A percentile compares a stretch with the other conserved stretches of the same genome.
phyloP scores from a whole-genome alignment of 2,113 vertebrate genomes.

The Sinocyclocheilus grahami region DNA sequence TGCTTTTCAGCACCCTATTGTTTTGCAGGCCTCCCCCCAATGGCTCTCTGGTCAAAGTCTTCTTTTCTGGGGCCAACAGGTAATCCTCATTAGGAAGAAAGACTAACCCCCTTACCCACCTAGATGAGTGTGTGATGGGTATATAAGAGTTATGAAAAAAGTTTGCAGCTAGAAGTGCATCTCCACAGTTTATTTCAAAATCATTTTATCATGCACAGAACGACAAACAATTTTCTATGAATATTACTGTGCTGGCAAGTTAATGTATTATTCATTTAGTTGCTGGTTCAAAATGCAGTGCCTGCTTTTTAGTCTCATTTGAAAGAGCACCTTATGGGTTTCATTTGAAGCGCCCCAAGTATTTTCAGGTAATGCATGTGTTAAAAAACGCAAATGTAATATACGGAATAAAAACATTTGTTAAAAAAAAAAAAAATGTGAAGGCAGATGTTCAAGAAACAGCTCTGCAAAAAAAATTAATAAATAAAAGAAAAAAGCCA shows the following conservation, averaged over 20 bases:
- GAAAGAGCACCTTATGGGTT: constrained; percentile 7
- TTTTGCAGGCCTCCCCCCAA: background rate
- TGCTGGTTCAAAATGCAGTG: constrained; percentile 18
- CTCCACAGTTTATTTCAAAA: background rate
- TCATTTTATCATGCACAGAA: constrained; percentile 4
- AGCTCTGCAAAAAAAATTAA: background rate
- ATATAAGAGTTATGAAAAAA: background rate
- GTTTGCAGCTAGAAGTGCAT: background rate
- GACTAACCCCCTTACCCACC: background rate
- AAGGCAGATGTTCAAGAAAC: background rate
- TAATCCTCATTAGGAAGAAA: constrained; percentile 24
- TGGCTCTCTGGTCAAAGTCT: constrained; percentile 12
- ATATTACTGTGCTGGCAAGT: constrained; percentile 12
- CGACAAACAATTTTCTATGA: constrained; percentile 12
- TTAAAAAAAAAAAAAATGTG: no score
- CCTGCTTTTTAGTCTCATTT: constrained; percentile 12
- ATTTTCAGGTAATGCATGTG: background rate
- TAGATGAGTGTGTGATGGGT: background rate
- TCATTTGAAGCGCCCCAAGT: background rate
- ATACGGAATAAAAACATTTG: background rate
- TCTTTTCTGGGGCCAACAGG: constrained; percentile 27
- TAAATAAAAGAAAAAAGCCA: background rate
- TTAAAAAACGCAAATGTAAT: background rate
- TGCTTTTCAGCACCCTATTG: constrained; percentile 29
- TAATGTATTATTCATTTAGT: constrained; percentile 43